These are phyloP conservation scores for Loris lydekkerianus DNA, from an alignment of 2,797 vertebrate species.

Conservation along the genomic window DNA sequence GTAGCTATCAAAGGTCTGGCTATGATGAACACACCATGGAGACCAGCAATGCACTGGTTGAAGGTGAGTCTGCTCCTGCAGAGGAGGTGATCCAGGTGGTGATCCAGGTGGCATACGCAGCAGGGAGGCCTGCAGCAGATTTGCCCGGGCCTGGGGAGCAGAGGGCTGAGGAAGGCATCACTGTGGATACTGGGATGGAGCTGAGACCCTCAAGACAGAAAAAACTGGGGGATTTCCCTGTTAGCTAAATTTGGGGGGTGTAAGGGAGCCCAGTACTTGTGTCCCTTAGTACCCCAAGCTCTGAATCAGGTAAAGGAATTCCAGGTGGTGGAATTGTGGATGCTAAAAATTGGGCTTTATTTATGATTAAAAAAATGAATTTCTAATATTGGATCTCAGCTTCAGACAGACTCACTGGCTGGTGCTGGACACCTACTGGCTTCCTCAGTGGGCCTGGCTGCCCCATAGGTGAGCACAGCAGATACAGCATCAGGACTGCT, in stretches of 20 bases:
- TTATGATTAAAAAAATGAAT: not conserved
- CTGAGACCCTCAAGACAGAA: not conserved
- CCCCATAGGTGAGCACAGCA: not conserved
- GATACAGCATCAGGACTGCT: too few species aligned
- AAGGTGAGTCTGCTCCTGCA: not conserved
- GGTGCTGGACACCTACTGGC: accelerated
- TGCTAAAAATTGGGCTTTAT: not conserved
- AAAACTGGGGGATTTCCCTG: not conserved
- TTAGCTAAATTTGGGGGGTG: not conserved
- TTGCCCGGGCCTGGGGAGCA: too few species aligned
- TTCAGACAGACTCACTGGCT: not conserved
- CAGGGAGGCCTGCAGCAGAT: not conserved
- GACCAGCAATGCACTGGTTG: too few species aligned
- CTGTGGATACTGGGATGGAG: not conserved
- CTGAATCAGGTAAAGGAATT: not conserved
- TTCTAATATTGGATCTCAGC: not conserved
- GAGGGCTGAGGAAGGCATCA: not conserved
- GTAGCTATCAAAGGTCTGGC: not conserved
- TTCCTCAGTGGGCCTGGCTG: too few species aligned
- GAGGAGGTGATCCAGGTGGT: not conserved
- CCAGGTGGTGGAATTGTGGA: too few species aligned
- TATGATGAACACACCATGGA: not conserved
- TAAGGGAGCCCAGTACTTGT: not conserved
- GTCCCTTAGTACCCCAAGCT: not conserved
- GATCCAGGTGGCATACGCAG: not conserved